Conservation (phyloP, 2,113 vertebrate species). For the Jaculus jaculus region DNA sequence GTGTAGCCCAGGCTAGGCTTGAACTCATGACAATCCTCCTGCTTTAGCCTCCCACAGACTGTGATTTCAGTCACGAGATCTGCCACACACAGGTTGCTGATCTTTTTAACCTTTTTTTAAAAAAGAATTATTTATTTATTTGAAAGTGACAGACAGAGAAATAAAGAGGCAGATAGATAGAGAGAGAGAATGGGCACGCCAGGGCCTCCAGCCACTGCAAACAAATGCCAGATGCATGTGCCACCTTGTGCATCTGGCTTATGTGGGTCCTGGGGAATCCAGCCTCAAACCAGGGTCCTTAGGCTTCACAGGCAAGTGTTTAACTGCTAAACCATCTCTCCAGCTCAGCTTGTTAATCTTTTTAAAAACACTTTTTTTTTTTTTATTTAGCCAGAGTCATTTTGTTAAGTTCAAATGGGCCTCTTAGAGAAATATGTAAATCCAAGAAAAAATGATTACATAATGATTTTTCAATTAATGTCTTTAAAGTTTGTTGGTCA, state of each 20-base stretch:
- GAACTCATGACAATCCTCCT: not conserved
- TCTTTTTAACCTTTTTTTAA: not conserved
- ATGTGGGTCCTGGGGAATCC: no score
- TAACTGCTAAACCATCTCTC: no score
- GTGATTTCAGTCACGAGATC: not conserved
- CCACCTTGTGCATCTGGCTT: no score
- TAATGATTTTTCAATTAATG: constrained; percentile 5
- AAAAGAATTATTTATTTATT: no score
- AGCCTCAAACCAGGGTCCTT: no score
- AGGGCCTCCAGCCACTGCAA: no score
- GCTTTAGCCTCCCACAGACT: not conserved
- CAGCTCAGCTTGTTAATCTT: not conserved
- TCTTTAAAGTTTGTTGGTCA: not conserved
- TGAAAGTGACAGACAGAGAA: no score
- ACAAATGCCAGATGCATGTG: no score
- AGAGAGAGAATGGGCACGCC: no score
- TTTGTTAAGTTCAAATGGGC: constrained; percentile 8
- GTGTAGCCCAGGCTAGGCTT: not conserved
- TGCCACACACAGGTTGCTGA: not conserved
- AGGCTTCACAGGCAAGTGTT: no score
- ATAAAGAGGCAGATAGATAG: no score
- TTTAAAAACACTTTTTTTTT: not conserved
- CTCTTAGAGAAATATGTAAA: not conserved
- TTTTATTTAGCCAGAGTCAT: not conserved
- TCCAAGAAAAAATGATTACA: not conserved